Evolutionary conservation across 1,140 invertebrate genomes (phyloP), one percentile per base, ranked within the genome.

Genomic region (Drosophila persimilis): DNA sequence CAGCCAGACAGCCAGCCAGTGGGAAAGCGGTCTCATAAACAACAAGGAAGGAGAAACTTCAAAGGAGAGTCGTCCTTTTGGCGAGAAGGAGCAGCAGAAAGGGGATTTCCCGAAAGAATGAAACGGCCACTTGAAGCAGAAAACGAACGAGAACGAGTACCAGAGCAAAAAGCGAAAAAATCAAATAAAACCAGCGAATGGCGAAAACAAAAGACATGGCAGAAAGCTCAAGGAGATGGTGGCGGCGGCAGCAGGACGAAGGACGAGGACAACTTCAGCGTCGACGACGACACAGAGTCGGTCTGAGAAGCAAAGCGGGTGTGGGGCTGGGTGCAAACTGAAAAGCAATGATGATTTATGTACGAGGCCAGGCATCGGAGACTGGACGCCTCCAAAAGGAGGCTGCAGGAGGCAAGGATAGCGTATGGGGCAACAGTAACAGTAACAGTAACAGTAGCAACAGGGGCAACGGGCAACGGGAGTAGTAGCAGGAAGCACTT

Each of bases 321-420:
- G 6, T n/a, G 11, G 15, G 6, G 8, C n/a, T 24, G 8, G 22
- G 43, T 26, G 69, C 59, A 72, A 84, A 83, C 80, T 85, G 58
- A 88, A 86, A 85, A 88, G 81, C 81, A 81, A 85, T 85, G 83
- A 85, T 85, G 81, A 88, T 85, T 85, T 85, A 85, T 88, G 78
- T 81, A 85, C 81, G 81, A 86, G 77, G 56, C 71, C 60, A 75
- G 75, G 75, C 67, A 66, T 71, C 86, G 73, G 80, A 85, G 61
- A 54, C 43, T 41, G 31, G 52, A 35, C 26, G 56, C 47, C 47
- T 55, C 46, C 52, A 64, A 57, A 24, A 51, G 22, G 35, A 41
- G 47, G 17, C 39, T 47, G 20, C 44, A 39, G 44, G 17, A 31
- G 20, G 29, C 4, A 35, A 11, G 48, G n/a, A 24, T 9, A 50